These are phyloP conservation scores for Spea bombifrons DNA, from an alignment of 2,113 vertebrate species.

Conservation along the genomic window DNA sequence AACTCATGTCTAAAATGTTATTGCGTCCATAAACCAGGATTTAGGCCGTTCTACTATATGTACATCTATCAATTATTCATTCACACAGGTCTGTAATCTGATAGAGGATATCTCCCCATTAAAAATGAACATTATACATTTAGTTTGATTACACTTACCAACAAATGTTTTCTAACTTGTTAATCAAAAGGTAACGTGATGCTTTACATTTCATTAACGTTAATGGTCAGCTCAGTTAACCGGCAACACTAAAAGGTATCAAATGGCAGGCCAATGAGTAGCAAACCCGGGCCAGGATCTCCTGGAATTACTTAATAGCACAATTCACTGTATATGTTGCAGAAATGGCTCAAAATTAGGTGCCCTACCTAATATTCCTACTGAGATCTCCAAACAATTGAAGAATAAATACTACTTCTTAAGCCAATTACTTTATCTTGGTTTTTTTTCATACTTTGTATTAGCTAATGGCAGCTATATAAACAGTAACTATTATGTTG, in stretches of 20 bases:
- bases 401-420: too few species aligned
- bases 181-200: neutral
- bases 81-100: too few species aligned
- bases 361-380: neutral
- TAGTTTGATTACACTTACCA: neutral
- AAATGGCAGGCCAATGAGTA: neutral
- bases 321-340: neutral
- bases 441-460: too few species aligned
- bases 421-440: too few species aligned
- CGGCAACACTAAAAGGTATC: neutral
- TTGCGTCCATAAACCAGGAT: too few species aligned
- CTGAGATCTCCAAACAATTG: neutral
- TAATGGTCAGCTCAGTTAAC: neutral
- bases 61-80: too few species aligned
- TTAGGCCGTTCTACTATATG: too few species aligned
- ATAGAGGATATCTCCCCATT: too few species aligned
- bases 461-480: too few species aligned
- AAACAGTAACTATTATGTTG: too few species aligned
- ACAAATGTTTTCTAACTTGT: neutral
- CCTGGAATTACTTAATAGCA: neutral
- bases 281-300: neutral
- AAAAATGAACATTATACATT: too few species aligned
- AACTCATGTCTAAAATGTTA: too few species aligned
- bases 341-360: neutral
- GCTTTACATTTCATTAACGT: neutral